Conservation (phyloP, 2,113 vertebrate genomes). For the Gambusia holbrooki region DNA sequence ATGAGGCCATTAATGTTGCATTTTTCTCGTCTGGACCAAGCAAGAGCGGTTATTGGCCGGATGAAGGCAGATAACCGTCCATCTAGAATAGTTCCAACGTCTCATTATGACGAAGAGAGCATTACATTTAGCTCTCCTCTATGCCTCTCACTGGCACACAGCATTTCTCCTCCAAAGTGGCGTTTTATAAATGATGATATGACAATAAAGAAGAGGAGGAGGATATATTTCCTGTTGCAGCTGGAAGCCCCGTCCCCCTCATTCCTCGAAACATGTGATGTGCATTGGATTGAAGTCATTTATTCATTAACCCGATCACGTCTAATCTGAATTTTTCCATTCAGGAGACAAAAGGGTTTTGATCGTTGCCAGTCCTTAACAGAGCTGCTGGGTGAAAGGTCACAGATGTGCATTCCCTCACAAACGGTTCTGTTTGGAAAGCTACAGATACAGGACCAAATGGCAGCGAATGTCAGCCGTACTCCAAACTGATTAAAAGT, state of each 20-base stretch:
- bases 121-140: not conserved
- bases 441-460: conserved; percentile 59
- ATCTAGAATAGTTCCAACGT: not conserved
- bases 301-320: not conserved
- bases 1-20: not conserved
- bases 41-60: not conserved
- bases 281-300: not conserved
- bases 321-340: conserved; percentile 29
- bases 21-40: not conserved
- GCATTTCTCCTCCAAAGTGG: not conserved
- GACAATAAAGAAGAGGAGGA: not conserved
- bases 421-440: conserved; percentile 60
- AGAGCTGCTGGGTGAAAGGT: conserved; percentile 63
- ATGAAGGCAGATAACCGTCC: not conserved
- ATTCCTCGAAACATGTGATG: not conserved
- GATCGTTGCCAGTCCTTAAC: conserved; percentile 32
- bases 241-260: not conserved
- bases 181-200: not conserved
- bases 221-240: not conserved
- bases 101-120: not conserved
- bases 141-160: not conserved
- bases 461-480: conserved; percentile 49
- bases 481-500: not conserved
- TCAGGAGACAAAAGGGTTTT: conserved; percentile 13
- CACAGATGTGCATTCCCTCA: conserved; percentile 37